A percentile compares a stretch with the other conserved stretches of the same genome.
These are phyloP conservation scores for Lepidurus packardi DNA, from an alignment of 1,140 invertebrate species.

Conservation along the genomic window DNA sequence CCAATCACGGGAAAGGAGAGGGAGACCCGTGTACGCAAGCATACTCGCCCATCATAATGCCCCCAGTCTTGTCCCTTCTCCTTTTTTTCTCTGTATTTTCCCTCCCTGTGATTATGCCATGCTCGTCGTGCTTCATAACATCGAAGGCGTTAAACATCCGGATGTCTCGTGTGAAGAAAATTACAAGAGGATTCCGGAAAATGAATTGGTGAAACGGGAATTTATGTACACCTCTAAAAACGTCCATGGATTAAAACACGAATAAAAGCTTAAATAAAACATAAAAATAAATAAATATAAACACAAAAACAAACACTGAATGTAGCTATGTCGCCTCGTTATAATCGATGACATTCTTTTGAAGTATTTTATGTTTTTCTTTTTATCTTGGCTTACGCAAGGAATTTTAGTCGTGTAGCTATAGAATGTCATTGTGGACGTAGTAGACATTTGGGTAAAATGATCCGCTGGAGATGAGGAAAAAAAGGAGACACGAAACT, in stretches of 20 bases:
- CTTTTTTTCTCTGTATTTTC: background rate
- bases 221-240: no score
- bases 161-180: no score
- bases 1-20: conserved; percentile 7
- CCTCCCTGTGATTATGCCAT: background rate
- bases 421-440: conserved; percentile 9
- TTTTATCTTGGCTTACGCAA: background rate
- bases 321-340: background rate
- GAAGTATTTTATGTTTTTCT: background rate
- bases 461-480: background rate
- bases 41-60: background rate
- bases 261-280: no score
- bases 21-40: background rate
- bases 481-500: background rate
- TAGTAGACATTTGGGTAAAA: background rate
- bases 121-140: background rate
- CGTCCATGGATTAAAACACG: no score
- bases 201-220: no score
- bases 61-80: background rate
- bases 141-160: no score
- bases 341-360: background rate
- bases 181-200: no score
- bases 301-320: background rate
- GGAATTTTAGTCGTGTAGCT: background rate
- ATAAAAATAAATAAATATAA: background rate